A percentile compares a stretch with the other conserved stretches of the same genome.
These are phyloP conservation scores for Drosophila paulistorum DNA, from an alignment of 1,140 invertebrate genomes.

Conservation along the genomic window DNA sequence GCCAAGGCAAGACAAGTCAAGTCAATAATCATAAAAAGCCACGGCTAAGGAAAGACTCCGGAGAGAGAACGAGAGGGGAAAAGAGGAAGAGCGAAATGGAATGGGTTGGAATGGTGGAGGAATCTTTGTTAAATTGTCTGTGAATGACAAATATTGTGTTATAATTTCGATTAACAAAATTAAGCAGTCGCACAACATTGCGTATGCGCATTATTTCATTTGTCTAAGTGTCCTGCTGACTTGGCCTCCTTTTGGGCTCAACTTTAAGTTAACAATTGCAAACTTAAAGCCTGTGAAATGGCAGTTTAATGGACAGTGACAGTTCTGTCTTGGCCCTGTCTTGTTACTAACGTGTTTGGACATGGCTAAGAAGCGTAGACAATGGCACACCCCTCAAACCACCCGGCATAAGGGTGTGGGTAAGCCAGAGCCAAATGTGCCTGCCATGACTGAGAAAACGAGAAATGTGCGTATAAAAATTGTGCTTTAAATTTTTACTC, in stretches of 20 bases:
- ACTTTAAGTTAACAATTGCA: constrained; percentile 45
- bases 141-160: constrained; percentile 81
- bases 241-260: constrained; percentile 20
- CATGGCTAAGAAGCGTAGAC: constrained; percentile 69
- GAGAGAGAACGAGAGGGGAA: background rate
- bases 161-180: constrained; percentile 79
- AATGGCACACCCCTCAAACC: constrained; percentile 25
- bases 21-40: constrained; percentile 78
- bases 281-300: constrained; percentile 48
- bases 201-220: constrained; percentile 78
- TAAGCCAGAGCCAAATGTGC: no score
- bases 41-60: background rate
- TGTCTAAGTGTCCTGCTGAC: constrained; percentile 60
- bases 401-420: background rate
- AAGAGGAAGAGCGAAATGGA: background rate
- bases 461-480: constrained; percentile 30
- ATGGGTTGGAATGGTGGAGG: constrained; percentile 21
- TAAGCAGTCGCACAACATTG: constrained; percentile 61
- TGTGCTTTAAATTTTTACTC: constrained; percentile 48
- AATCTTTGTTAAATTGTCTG: constrained; percentile 75
- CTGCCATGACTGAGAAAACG: constrained; percentile 55
- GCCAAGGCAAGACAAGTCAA: constrained; percentile 46
- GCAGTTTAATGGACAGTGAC: constrained; percentile 73
- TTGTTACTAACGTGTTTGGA: constrained; percentile 68
- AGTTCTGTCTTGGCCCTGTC: constrained; percentile 33